These are phyloP conservation scores for Columbina picui DNA, from an alignment of 2,113 vertebrate genomes.

Conservation along the genomic window DNA sequence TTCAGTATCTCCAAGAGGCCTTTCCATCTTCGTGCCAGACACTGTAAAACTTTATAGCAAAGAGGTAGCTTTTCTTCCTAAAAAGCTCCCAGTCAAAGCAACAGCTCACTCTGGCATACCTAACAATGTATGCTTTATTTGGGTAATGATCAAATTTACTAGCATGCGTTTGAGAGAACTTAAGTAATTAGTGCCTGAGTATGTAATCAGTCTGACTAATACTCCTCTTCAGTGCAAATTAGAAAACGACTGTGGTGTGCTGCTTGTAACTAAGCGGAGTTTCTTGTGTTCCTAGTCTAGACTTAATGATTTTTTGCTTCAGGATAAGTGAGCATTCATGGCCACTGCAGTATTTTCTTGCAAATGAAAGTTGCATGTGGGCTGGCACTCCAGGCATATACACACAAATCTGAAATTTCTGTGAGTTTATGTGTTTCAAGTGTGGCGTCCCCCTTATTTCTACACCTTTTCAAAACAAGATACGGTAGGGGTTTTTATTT, in stretches of 20 bases:
- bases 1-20: background rate
- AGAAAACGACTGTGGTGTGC: background rate
- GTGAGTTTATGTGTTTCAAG: background rate
- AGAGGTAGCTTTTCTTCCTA: background rate
- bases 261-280: background rate
- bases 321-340: background rate
- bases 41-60: constrained; percentile 29
- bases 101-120: background rate
- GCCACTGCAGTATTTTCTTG: background rate
- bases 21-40: background rate
- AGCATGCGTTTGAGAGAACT: background rate
- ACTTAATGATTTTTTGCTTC: background rate
- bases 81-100: background rate
- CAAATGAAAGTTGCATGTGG: background rate
- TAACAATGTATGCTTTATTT: constrained; percentile 25
- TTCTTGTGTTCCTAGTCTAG: background rate
- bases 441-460: background rate
- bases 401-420: background rate
- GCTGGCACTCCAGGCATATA: background rate
- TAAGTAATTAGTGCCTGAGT: background rate
- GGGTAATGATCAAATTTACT: constrained; percentile 8
- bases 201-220: background rate
- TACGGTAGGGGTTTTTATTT: background rate
- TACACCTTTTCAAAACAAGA: background rate
- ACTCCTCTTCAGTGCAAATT: background rate